Percentiles rank a stretch among this genome's conserved stretches.
phyloP scores from a whole-genome alignment of 2,888 invertebrate species.

The Stenolophus ochropezus region DNA sequence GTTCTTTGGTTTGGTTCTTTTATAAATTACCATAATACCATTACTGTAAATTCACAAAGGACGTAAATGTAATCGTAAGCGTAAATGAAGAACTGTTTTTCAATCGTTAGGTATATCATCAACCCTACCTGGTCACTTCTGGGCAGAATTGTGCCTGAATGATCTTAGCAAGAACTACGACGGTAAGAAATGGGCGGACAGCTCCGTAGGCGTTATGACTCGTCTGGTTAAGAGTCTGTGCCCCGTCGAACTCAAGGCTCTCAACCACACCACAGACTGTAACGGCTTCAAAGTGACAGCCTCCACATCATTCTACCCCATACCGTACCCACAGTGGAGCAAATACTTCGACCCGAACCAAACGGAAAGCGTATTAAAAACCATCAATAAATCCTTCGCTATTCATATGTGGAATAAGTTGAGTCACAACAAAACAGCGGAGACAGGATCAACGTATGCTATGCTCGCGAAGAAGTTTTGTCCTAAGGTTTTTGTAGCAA shows the following conservation, averaged over 20 bases:
- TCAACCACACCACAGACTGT: slow-evolving; percentile 76
- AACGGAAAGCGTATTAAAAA: slow-evolving; percentile 69
- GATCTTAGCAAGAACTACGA: too few species aligned
- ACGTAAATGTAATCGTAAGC: too few species aligned
- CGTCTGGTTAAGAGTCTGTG: slow-evolving; percentile 77
- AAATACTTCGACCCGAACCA: slow-evolving; percentile 76
- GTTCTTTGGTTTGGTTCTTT: too few species aligned
- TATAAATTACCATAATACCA: too few species aligned
- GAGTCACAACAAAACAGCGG: slow-evolving; percentile 71
- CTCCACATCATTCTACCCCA: slow-evolving; percentile 80
- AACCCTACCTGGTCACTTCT: slow-evolving; percentile 76
- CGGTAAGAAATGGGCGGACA: slow-evolving; percentile 78
- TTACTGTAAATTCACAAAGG: too few species aligned
- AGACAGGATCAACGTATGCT: slow-evolving; percentile 74
- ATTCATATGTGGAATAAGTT: slow-evolving; percentile 78
- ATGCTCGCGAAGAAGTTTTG: slow-evolving; percentile 74
- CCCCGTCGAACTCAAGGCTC: slow-evolving; percentile 73
- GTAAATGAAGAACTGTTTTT: too few species aligned
- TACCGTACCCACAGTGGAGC: slow-evolving; percentile 78
- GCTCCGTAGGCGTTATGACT: slow-evolving; percentile 82
- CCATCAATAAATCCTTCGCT: slow-evolving; percentile 72
- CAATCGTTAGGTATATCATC: too few species aligned
- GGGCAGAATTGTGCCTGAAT: slow-evolving; percentile 77
- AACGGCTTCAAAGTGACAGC: slow-evolving; percentile 79
- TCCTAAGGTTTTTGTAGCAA: too few species aligned